Evolutionary conservation across 2,113 vertebrate species (phyloP), one percentile per base, ranked within the genome.

Genomic region (Marmota monax): DNA sequence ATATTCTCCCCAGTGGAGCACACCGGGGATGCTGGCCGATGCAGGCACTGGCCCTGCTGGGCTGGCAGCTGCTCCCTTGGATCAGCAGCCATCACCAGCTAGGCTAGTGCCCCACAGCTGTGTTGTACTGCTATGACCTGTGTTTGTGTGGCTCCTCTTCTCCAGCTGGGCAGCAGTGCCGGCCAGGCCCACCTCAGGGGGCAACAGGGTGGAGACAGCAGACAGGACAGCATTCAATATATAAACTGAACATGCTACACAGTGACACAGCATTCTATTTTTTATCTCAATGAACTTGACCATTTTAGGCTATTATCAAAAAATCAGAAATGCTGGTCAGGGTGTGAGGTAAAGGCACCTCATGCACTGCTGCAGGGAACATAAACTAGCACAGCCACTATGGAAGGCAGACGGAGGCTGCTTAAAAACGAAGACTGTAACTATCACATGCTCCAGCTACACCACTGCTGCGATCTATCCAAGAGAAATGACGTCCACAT

Each of bases 1-100:
- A 3, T 0, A 0, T 12, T 20, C 17, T 23, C 18, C 4, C 42
- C 29, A 45, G 61, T 39, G 2, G 18, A 10, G 13, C 34, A 29
- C 1, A 22, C 17, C 1, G 4, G 10, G 65, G 25, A 4, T 32
- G 14, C 65, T 32, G 65, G 12, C 45, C 1, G 7, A 53, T 14
- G 27, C 67, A 39, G 63, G 8, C 25, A 17, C 4, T 29, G n/a
- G 27, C 25, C 20, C 16, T 3, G 2, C n/a, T 29, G 13, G 20
- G 73, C 73, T 48, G 39, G 45, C 17, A 17, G 76, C 25, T 22
- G 74, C 16, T 48, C 34, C 42, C 72, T 29, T 10, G 7, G 58
- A 22, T 22, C 3, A 9, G 22, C 17, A n/a, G 67, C 39, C 14
- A 18, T 13, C n/a, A 42, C 25, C 23, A 12, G 37, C 20, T 1